A percentile compares a stretch with the other conserved stretches of the same genome.
Conservation (phyloP, 2,888 invertebrate species). For the Prosapia bicincta region DNA sequence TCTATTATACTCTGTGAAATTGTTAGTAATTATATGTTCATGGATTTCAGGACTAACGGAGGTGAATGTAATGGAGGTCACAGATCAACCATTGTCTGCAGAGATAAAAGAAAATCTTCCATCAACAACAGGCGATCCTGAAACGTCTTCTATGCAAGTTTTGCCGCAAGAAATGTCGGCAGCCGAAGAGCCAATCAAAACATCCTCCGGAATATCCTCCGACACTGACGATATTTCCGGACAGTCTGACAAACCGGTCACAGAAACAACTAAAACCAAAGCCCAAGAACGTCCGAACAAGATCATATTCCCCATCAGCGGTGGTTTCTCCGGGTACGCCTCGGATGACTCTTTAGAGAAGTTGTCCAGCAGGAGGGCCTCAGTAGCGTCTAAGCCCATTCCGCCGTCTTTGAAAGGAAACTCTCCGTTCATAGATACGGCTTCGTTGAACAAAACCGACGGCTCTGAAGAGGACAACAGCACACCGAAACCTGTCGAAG, state of each 20-base stretch:
- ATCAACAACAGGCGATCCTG: slow-evolving; percentile 16
- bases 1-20: no score
- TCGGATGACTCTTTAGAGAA: slow-evolving; percentile 13
- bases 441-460: slow-evolving; percentile 8
- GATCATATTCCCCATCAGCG: neutral
- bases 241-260: neutral
- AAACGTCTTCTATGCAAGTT: slow-evolving; percentile 19
- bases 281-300: neutral
- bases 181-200: slow-evolving; percentile 37
- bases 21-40: no score
- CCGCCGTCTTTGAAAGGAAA: slow-evolving; percentile 37
- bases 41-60: slow-evolving; percentile 26
- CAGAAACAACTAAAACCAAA: neutral
- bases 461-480: slow-evolving; percentile 29
- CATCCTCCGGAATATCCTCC: neutral
- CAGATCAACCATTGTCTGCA: slow-evolving; percentile 16
- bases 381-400: slow-evolving; percentile 35
- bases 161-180: slow-evolving; percentile 36
- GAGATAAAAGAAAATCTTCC: slow-evolving; percentile 7
- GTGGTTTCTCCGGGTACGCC: neutral
- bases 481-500: slow-evolving; percentile 32
- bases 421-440: slow-evolving; percentile 34
- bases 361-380: slow-evolving; percentile 2
- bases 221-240: neutral
- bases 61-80: slow-evolving; percentile 19